Conservation (phyloP, 64 coral and sea anemone genomes). For the Astreopora myriophthalma region DNA sequence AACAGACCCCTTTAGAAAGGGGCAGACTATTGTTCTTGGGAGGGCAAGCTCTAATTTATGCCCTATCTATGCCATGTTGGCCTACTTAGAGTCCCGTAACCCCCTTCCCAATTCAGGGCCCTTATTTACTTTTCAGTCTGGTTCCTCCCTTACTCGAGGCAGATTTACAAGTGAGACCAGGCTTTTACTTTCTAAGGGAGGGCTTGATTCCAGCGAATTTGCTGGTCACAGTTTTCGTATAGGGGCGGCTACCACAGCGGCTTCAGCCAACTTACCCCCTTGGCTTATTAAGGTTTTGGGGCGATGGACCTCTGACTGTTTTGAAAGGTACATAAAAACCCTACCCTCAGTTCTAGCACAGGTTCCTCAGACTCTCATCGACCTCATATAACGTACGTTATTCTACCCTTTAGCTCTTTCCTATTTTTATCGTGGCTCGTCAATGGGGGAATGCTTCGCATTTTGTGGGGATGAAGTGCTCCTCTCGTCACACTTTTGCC, state of each 20-base stretch:
- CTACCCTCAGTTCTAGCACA: neutral
- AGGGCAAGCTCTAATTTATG: constrained; percentile 33
- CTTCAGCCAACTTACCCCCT: constrained; percentile 11
- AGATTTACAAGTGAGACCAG: neutral
- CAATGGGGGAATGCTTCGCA: neutral
- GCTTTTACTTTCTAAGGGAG: neutral
- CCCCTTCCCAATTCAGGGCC: neutral
- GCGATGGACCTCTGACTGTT: constrained; percentile 50
- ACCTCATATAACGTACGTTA: neutral
- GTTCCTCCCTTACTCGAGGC: neutral
- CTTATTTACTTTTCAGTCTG: neutral
- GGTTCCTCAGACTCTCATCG: neutral
- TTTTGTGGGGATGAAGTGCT: no score
- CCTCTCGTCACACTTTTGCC: no score
- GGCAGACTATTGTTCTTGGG: constrained; percentile 43
- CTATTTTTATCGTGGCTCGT: neutral
- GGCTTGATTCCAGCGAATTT: neutral
- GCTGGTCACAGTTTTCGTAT: constrained; percentile 61
- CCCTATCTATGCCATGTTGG: constrained; percentile 11
- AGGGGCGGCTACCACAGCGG: neutral
- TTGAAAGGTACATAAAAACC: constrained; percentile 33
- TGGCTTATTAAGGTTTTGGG: constrained; percentile 43
- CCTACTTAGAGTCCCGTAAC: neutral
- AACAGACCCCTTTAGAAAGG: constrained; percentile 41
- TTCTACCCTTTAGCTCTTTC: neutral